Evolutionary conservation across 2,888 invertebrate species (phyloP), one percentile per base, ranked within the genome.

Genomic region (Oxystoma pomonae): DNA sequence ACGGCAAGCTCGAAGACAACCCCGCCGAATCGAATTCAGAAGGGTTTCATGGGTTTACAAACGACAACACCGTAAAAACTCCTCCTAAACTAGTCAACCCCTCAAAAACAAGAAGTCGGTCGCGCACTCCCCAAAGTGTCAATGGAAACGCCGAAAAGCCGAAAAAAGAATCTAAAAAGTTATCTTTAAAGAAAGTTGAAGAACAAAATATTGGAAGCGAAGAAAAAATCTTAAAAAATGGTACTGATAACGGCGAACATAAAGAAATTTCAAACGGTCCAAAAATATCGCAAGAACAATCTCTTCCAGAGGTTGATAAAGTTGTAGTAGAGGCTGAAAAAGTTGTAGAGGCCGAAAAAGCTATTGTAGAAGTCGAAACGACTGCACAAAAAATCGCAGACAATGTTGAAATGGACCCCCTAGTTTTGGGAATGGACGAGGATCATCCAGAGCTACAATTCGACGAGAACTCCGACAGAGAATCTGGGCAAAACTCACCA

Each of bases 401-500:
- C 3, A 12, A 58, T 17, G 70, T 69, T 1, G 75, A 75, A 65
- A 76, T 77, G 76, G 77, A 78, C 35, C 73, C 77, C 5, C 67
- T 77, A 22, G 67, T 77, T 35, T 65, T 75, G 18, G 66, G 68
- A 7, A 63, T 72, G 9, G 78, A 78, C 58, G 75, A 75, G 58
- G 71, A 73, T 0, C 74, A 77, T 64, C 74, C 77, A 0, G 78
- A 78, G 69, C 63, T 78, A 20, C 72, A 75, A 51, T 78, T 78
- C 67, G 78, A 77, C 52, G 78, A 78, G 55, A 74, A 68, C 64
- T 78, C 78, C 2, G 78, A 77, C 65, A 64, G 69, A 35, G 75
- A 77, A 49, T 73, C 74, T 0, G 75, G 73, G 18, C 77, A 77
- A 65, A 72, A 71, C 50, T 80, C 80, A 3, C 80, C 80, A 2